Conservation (phyloP, 2,113 vertebrate genomes). For the Barbus barbus region DNA sequence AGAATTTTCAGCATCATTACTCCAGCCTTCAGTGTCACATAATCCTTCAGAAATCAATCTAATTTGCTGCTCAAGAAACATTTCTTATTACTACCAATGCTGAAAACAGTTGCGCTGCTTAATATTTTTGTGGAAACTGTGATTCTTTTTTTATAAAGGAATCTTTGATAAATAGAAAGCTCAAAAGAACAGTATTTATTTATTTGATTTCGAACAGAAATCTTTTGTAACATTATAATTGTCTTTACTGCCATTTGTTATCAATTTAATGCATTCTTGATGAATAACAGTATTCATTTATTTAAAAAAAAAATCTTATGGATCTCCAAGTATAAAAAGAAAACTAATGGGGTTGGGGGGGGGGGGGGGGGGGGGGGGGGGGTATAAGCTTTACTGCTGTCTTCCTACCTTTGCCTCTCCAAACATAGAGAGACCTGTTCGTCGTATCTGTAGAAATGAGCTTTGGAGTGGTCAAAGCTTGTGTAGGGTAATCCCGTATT, state of each 20-base stretch:
- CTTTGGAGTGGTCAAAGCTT: conserved; percentile 92
- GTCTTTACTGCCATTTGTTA: neutral
- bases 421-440: conserved; percentile 94
- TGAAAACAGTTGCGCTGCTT: neutral
- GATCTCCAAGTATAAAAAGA: neutral
- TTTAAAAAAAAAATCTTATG: neutral
- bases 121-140: neutral
- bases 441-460: conserved; percentile 96
- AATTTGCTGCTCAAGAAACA: neutral
- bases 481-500: conserved; percentile 87
- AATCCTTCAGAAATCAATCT: neutral
- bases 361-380: too few species aligned
- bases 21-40: neutral
- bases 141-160: neutral
- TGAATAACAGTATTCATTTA: neutral
- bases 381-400: neutral
- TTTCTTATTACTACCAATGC: neutral
- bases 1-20: neutral
- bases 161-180: neutral
- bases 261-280: neutral
- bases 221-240: neutral
- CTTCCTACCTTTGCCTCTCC: conserved; percentile 86
- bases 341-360: neutral
- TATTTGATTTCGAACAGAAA: neutral
- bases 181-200: neutral